A percentile compares a stretch with the other conserved stretches of the same genome.
Evolutionary conservation across 2,888 invertebrate species (phyloP).

Genomic region (Rutpela maculata): DNA sequence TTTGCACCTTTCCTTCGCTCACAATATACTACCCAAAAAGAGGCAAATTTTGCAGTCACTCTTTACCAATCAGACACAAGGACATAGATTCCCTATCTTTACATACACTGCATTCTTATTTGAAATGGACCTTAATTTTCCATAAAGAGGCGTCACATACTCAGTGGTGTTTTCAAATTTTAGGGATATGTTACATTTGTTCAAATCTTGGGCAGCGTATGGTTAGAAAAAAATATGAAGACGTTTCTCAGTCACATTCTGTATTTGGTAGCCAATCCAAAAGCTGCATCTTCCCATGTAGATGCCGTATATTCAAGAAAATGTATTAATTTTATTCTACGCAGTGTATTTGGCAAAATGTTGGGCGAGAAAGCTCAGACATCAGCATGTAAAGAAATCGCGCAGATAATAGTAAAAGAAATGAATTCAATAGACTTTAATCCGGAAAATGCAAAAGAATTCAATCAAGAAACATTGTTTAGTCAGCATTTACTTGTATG

Average conservation of each 20-base stretch:
- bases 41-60: too few relatives aligned
- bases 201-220: conserved; percentile 93
- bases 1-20: too few relatives aligned
- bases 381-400: conserved; percentile 95
- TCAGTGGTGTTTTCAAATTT: conserved; percentile 58
- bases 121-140: too few relatives aligned
- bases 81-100: too few relatives aligned
- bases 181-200: conserved; percentile 97
- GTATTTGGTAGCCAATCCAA: conserved; percentile 95
- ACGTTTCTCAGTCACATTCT: conserved; percentile 92
- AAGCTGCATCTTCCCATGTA: conserved; percentile 96
- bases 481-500: conserved; percentile 95
- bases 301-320: conserved; percentile 98
- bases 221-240: conserved; percentile 95
- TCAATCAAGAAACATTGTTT: conserved; percentile 92
- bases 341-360: conserved; percentile 94
- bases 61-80: too few relatives aligned
- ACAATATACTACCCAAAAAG: too few relatives aligned
- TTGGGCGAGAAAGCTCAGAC: conserved; percentile 98
- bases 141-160: too few relatives aligned
- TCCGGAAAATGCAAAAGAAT: conserved; percentile 93
- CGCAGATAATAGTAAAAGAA: conserved; percentile 93
- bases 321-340: conserved; percentile 96
- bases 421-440: conserved; percentile 96
- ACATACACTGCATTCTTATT: too few relatives aligned